Evolutionary conservation across 2,113 vertebrate species (phyloP), one percentile per base, ranked within the genome.

Genomic region (Paradoxurus hermaphroditus): DNA sequence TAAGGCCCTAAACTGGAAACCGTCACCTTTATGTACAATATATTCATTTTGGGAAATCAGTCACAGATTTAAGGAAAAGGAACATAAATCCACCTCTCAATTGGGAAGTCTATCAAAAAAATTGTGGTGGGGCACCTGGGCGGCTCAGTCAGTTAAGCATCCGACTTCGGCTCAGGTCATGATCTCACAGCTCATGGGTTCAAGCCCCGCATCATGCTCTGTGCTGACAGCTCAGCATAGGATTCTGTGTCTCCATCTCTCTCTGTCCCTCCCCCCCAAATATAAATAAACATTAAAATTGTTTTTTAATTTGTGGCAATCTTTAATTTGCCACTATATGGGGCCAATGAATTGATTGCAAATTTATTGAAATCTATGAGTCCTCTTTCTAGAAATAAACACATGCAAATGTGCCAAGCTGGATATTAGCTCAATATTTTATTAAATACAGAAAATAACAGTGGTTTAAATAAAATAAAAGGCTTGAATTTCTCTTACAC

Each of bases 11-110:
- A 29, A 62, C 15, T 67, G 10, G 36, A 70, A 79, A 46, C 13
- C 72, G 46, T 31, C 12, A 51, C 5, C 9, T 77, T 63, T 15
- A 78, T 7, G 44, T 25, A 31, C 0, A 0, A 10, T 13, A 1
- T 46, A 41, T 59, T 73, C 2, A 12, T 34, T 81, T 70, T 63
- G 36, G 51, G 56, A 86, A 39, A 46, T 16, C 13, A 12, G 13
- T 68, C 83, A 82, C 27, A 95, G n/a, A 56, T 53, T 75, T 51
- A 68, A 73, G 10, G 21, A 44, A 49, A 79, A 65, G 18, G 13
- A 5, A 70, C 6, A 29, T 25, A 36, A 77, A 65, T 4, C 36
- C 25, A 84, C 36, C 62, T 94, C 46, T 88, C 41, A 46, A 2
- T n/a, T n/a, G 21, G 4, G 25, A 82, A 23, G 9, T 63, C 4